Conservation (phyloP, 2,797 vertebrate genomes). For the Telmatherina bonti region DNA sequence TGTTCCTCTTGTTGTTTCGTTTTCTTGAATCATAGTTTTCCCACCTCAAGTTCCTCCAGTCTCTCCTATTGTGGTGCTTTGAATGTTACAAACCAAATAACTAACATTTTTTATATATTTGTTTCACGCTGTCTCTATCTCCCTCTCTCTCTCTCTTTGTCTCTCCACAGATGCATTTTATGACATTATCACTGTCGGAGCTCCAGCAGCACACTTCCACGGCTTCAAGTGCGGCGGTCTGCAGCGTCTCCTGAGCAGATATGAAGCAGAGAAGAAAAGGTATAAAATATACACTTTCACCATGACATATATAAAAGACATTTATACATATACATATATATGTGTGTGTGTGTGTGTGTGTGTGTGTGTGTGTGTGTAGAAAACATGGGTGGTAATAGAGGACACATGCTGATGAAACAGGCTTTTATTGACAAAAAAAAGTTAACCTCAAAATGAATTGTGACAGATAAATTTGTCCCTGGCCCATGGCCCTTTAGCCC, state of each 20-base stretch:
- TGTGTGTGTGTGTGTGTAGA: too few relatives aligned
- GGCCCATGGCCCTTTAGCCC: constrained; percentile 29
- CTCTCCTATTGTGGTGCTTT: neutral
- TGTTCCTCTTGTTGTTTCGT: neutral
- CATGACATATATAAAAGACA: neutral
- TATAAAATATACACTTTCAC: constrained; percentile 68
- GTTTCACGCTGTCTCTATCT: neutral
- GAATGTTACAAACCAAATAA: constrained; percentile 26
- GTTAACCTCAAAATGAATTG: constrained; percentile 55
- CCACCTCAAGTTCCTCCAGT: neutral
- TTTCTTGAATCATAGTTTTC: constrained; percentile 2
- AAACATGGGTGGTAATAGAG: constrained; percentile 28
- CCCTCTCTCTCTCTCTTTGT: constrained; percentile 26
- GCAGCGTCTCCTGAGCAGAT: constrained; percentile 91
- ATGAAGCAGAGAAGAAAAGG: constrained; percentile 96
- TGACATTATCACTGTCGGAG: constrained; percentile 95
- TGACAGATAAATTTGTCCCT: constrained; percentile 59
- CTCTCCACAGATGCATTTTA: constrained; percentile 89
- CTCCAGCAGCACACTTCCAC: constrained; percentile 95
- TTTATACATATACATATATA: too few relatives aligned
- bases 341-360: too few relatives aligned
- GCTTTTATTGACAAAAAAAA: constrained; percentile 50
- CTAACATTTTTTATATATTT: neutral
- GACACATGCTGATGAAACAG: constrained; percentile 39
- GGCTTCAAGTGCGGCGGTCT: constrained; percentile 97